Percentiles rank a stretch among this genome's conserved stretches.
Evolutionary conservation across 2,888 invertebrate species (phyloP).

Genomic region (Cephus nigrinus): DNA sequence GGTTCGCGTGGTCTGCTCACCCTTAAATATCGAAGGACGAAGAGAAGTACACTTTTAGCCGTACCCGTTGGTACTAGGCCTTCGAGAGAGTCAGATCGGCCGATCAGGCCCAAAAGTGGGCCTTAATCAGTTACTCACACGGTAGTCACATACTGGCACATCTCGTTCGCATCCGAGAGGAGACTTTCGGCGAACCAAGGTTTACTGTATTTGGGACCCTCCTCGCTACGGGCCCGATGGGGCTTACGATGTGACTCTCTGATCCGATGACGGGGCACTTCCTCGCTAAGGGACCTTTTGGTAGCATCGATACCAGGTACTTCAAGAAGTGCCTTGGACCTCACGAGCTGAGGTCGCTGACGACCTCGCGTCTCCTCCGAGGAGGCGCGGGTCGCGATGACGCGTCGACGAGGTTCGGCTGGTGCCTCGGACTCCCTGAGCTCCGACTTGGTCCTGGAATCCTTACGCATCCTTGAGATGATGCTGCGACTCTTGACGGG

Average conservation of each 20-base stretch:
- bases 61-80: too few species aligned
- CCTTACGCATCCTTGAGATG: background rate
- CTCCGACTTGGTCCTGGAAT: background rate
- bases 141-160: constrained; percentile 62
- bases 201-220: constrained; percentile 52
- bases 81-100: too few species aligned
- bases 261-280: constrained; percentile 52
- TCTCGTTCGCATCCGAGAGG: constrained; percentile 45
- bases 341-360: constrained; percentile 52
- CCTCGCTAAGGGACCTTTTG: constrained; percentile 62
- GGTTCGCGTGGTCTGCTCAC: too few species aligned
- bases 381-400: constrained; percentile 44
- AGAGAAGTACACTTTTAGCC: too few species aligned
- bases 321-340: constrained; percentile 59
- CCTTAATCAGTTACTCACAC: constrained; percentile 30
- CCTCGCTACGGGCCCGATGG: constrained; percentile 60
- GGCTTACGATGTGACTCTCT: constrained; percentile 50
- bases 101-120: too few species aligned
- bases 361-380: constrained; percentile 55
- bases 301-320: constrained; percentile 52
- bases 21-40: too few species aligned
- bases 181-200: constrained; percentile 48
- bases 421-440: background rate
- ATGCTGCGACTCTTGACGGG: constrained; percentile 43
- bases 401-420: background rate